These are phyloP conservation scores for Temnothorax unifasciatus DNA, from an alignment of 2,888 invertebrate species.

Conservation along the genomic window DNA sequence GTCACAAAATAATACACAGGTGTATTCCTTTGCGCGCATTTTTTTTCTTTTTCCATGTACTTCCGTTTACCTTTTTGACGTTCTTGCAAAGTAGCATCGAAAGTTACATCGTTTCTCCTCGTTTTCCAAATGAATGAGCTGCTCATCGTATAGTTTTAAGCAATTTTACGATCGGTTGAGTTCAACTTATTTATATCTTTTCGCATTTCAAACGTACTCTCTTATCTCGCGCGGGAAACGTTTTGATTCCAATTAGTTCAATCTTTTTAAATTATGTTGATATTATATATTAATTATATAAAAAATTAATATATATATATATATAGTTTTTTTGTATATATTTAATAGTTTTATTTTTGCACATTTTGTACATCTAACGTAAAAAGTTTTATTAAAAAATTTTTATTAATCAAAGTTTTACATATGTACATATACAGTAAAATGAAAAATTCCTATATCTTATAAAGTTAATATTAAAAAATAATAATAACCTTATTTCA, in stretches of 20 bases:
- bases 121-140: constrained; percentile 20
- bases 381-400: neutral
- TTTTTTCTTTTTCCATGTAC: neutral
- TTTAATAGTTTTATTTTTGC: too few relatives aligned
- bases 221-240: neutral
- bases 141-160: constrained; percentile 20
- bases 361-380: too few relatives aligned
- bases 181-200: constrained; percentile 10
- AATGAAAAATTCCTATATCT: neutral
- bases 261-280: neutral
- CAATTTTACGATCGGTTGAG: constrained; percentile 10
- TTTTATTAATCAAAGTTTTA: neutral
- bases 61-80: neutral
- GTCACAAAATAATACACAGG: neutral
- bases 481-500: too few relatives aligned
- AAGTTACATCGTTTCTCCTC: constrained; percentile 8
- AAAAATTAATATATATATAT: neutral
- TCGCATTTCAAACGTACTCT: constrained; percentile 5
- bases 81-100: constrained; percentile 3
- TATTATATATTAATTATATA: neutral
- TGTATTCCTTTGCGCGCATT: neutral
- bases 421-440: neutral
- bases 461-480: neutral
- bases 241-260: constrained; percentile 8
- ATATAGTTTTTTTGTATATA: too few relatives aligned